phyloP scores from a whole-genome alignment of 1,140 invertebrate species.

The Neodiprion fabricii region DNA sequence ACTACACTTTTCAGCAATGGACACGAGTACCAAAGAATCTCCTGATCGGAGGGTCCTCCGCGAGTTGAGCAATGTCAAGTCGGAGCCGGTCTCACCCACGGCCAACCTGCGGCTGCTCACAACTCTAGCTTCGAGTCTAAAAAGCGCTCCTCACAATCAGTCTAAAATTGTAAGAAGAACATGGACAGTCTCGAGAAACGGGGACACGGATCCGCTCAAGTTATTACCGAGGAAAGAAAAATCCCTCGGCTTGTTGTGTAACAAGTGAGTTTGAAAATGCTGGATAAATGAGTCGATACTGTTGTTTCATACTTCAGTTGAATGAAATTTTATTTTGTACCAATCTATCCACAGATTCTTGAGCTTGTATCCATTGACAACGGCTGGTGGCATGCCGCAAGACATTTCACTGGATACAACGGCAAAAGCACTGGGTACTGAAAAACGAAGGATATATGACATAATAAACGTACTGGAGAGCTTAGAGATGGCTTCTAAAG shows the following conservation, averaged over 20 bases:
- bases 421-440: slow-evolving; percentile 64
- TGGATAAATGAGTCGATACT: slow-evolving; percentile 6
- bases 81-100: slow-evolving; percentile 64
- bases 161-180: slow-evolving; percentile 1
- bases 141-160: slow-evolving; percentile 46
- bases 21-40: slow-evolving; percentile 26
- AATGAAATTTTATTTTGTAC: slow-evolving; percentile 14
- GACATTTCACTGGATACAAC: slow-evolving; percentile 66
- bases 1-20: background rate
- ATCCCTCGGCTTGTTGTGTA: slow-evolving; percentile 66
- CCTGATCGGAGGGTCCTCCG: slow-evolving; percentile 63
- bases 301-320: background rate
- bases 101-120: slow-evolving; percentile 67
- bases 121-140: slow-evolving; percentile 60
- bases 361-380: slow-evolving; percentile 60
- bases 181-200: slow-evolving; percentile 9
- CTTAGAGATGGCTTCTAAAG: slow-evolving; percentile 72
- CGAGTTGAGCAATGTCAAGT: slow-evolving; percentile 60
- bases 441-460: slow-evolving; percentile 77
- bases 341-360: slow-evolving; percentile 60
- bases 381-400: slow-evolving; percentile 34
- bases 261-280: slow-evolving; percentile 55
- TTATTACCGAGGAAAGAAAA: slow-evolving; percentile 62
- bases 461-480: slow-evolving; percentile 80
- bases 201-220: slow-evolving; percentile 26